A percentile compares a stretch with the other conserved stretches of the same genome.
Conservation (phyloP, 37 sponge, comb jelly and placozoan species). For the Bolinopsis microptera region DNA sequence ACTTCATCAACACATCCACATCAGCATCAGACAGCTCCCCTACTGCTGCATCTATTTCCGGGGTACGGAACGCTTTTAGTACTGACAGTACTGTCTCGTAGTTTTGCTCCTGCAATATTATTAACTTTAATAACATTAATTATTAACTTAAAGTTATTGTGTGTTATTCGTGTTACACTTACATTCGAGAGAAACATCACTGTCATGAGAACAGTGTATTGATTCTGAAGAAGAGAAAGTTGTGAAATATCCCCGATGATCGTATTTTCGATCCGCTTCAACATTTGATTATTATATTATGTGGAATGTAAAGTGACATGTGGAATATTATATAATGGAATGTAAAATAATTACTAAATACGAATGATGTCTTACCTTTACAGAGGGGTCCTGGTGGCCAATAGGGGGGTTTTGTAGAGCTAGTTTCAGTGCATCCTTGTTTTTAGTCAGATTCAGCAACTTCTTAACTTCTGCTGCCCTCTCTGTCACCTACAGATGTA, state of each 20-base stretch:
- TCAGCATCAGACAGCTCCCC: slow-evolving; percentile 72
- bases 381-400: slow-evolving; percentile 71
- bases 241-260: too few relatives aligned
- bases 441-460: slow-evolving; percentile 69
- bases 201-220: not conserved
- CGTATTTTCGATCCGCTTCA: too few relatives aligned
- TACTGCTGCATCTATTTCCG: slow-evolving; percentile 87
- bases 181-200: not conserved
- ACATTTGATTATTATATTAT: too few relatives aligned
- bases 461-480: slow-evolving; percentile 17
- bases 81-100: slow-evolving; percentile 86
- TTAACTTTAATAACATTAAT: not conserved
- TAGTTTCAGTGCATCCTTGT: slow-evolving; percentile 78
- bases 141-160: too few relatives aligned
- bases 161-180: too few relatives aligned
- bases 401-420: slow-evolving; percentile 83
- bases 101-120: slow-evolving; percentile 80
- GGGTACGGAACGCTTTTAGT: slow-evolving; percentile 79
- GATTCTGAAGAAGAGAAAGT: too few relatives aligned
- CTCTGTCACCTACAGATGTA: not conserved
- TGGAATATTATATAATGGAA: too few relatives aligned
- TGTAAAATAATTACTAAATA: too few relatives aligned
- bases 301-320: too few relatives aligned
- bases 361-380: too few relatives aligned
- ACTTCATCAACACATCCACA: slow-evolving; percentile 92